Conservation (phyloP, 1,140 invertebrate genomes). For the Octopus bimaculoides region DNA sequence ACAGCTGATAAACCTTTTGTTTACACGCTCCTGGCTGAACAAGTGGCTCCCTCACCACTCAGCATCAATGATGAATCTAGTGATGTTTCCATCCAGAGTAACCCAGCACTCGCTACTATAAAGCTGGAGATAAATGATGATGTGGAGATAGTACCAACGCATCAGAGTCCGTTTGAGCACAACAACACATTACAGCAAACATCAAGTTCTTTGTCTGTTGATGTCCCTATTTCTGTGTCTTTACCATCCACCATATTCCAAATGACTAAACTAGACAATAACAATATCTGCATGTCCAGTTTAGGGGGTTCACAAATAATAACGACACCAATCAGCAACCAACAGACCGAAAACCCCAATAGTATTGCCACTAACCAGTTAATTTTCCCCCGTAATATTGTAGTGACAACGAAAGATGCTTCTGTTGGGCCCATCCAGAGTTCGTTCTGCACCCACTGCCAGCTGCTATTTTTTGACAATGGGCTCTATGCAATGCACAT, state of each 20-base stretch:
- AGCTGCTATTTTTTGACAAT: slow-evolving; percentile 33
- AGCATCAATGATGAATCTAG: not conserved
- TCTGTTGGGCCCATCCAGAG: not conserved
- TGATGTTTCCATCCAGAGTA: not conserved
- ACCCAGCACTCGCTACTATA: not conserved
- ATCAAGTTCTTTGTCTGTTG: no score
- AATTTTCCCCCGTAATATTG: not conserved
- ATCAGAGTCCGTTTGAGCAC: no score
- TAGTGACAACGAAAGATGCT: not conserved
- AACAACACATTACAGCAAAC: no score
- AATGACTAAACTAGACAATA: no score
- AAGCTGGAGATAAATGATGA: not conserved
- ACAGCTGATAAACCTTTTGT: not conserved
- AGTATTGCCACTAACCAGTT: not conserved
- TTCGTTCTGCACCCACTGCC: slow-evolving; percentile 29
- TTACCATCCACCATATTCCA: no score
- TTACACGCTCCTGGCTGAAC: not conserved
- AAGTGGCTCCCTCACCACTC: not conserved
- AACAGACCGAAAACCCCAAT: not conserved
- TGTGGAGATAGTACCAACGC: no score
- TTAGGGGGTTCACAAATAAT: no score
- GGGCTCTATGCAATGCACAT: slow-evolving; percentile 36
- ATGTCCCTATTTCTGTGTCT: no score
- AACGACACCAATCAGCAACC: no score
- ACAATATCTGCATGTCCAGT: no score